These are phyloP conservation scores for Esox masquinongy DNA, from an alignment of 2,797 vertebrate species.

Conservation along the genomic window DNA sequence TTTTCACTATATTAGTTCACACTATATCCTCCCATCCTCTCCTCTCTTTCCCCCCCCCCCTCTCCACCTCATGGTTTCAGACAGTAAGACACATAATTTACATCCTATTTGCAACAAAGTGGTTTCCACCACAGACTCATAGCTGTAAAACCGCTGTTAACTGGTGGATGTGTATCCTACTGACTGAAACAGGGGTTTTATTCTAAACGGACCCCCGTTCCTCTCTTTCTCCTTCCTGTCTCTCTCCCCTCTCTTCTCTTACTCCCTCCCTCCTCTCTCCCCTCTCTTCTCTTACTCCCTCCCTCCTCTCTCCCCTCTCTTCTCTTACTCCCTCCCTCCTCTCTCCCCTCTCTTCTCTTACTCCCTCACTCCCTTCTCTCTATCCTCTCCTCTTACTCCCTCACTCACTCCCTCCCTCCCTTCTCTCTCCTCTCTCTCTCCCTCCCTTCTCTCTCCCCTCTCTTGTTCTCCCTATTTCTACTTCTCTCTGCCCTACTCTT, in stretches of 20 bases:
- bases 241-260: neutral
- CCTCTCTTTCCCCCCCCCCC: neutral
- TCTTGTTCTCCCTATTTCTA: constrained; percentile 40
- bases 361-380: neutral
- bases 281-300: constrained; percentile 24
- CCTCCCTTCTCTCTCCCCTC: constrained; percentile 26
- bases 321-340: constrained; percentile 5
- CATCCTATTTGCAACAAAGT: constrained; percentile 71
- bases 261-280: constrained; percentile 1
- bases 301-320: neutral
- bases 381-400: neutral
- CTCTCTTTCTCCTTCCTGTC: constrained; percentile 26
- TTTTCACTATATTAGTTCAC: too few species aligned
- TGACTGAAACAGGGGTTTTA: constrained; percentile 26
- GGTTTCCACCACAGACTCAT: constrained; percentile 71
- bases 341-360: neutral
- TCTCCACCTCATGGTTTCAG: neutral
- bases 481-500: too few species aligned
- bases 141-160: constrained; percentile 73
- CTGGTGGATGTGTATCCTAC: constrained; percentile 71
- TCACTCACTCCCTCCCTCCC: neutral
- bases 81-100: constrained; percentile 68
- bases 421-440: neutral
- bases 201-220: constrained; percentile 19
- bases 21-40: too few species aligned